These are phyloP conservation scores for Phania funesta DNA, from an alignment of 2,888 invertebrate genomes.

Conservation along the genomic window DNA sequence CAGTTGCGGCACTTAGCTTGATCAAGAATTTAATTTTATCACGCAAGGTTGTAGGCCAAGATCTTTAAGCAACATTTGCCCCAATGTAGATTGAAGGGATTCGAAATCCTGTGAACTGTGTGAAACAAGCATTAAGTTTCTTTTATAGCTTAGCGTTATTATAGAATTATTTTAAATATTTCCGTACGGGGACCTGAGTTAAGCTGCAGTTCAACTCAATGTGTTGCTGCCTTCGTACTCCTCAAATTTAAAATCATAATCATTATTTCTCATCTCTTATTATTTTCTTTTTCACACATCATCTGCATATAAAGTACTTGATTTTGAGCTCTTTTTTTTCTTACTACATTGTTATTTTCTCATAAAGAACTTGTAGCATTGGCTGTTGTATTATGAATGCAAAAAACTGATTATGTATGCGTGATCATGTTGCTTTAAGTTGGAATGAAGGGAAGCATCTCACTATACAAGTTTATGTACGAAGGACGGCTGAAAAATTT, in stretches of 20 bases:
- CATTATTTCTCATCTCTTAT: conserved; percentile 57
- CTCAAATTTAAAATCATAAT: conserved; percentile 57
- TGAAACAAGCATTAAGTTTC: no score
- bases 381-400: neutral
- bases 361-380: conserved; percentile 31
- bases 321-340: conserved; percentile 42
- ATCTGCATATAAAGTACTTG: conserved; percentile 67
- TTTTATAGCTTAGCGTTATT: neutral
- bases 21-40: no score
- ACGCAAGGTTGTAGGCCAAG: no score
- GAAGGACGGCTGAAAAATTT: neutral
- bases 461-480: neutral
- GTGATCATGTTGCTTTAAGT: conserved; percentile 59
- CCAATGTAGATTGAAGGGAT: no score
- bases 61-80: no score
- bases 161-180: no score
- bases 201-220: neutral
- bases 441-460: conserved; percentile 7
- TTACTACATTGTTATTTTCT: neutral
- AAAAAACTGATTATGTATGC: conserved; percentile 60
- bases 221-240: conserved; percentile 5
- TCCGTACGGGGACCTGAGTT: conserved; percentile 7
- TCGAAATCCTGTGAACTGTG: no score
- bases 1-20: no score
- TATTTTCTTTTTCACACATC: conserved; percentile 48